phyloP scores from a whole-genome alignment of 1,140 invertebrate genomes.

The Samia ricini region DNA sequence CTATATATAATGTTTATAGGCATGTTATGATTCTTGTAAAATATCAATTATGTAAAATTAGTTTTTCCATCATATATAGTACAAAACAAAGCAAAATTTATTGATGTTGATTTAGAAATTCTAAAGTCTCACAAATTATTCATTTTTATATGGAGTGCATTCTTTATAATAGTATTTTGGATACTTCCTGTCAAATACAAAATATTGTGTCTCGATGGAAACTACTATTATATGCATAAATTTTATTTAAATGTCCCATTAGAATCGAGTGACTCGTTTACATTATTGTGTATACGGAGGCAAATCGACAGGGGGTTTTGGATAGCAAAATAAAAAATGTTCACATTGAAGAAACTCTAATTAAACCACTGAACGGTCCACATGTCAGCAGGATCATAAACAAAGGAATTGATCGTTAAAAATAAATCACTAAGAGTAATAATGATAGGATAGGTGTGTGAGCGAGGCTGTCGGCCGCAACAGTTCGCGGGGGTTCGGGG shows the following conservation, averaged over 20 bases:
- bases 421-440: constrained; percentile 50
- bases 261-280: constrained; percentile 26
- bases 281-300: constrained; percentile 58
- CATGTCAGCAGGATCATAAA: constrained; percentile 72
- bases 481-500: constrained; percentile 46
- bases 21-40: no score
- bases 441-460: constrained; percentile 40
- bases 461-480: constrained; percentile 36
- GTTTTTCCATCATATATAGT: no score
- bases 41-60: no score
- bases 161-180: no score
- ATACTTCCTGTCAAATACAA: not conserved
- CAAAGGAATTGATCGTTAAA: constrained; percentile 71
- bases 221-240: constrained; percentile 68
- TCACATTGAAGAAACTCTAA: constrained; percentile 73
- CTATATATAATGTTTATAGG: no score
- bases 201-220: constrained; percentile 47
- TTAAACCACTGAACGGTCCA: constrained; percentile 74
- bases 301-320: constrained; percentile 68
- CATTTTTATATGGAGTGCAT: no score
- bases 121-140: no score
- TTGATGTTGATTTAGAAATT: no score
- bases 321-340: constrained; percentile 77
- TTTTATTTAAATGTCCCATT: constrained; percentile 59
- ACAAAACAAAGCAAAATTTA: no score